phyloP scores from a whole-genome alignment of 2,113 vertebrate species.

The Phalacrocorax aristotelis region DNA sequence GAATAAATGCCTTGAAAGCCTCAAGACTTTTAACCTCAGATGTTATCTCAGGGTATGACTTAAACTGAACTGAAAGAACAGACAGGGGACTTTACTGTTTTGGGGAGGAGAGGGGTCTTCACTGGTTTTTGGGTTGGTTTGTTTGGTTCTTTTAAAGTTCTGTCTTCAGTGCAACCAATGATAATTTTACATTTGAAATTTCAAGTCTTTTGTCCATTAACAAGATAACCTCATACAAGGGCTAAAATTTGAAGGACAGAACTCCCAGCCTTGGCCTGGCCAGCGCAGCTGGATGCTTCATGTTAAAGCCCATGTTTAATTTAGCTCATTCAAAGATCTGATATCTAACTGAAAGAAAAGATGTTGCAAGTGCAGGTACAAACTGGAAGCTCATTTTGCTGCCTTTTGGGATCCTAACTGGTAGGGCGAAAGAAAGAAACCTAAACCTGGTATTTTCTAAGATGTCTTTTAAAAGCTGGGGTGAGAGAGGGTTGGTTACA shows the following conservation, averaged over 20 bases:
- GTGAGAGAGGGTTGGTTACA: not conserved
- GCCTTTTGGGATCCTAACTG: not conserved
- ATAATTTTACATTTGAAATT: not conserved
- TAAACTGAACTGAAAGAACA: not conserved
- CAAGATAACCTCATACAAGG: not conserved
- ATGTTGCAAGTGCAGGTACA: not conserved
- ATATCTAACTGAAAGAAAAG: not conserved
- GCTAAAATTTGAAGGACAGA: not conserved
- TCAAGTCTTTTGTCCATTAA: not conserved
- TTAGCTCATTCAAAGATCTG: not conserved
- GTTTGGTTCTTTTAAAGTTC: not conserved
- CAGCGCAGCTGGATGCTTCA: not conserved
- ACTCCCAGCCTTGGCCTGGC: not conserved
- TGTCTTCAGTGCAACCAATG: not conserved
- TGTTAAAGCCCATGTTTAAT: not conserved
- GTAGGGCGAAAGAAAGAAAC: not conserved
- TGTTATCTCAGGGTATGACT: not conserved
- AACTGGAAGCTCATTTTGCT: not conserved
- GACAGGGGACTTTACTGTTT: not conserved
- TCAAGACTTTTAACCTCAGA: not conserved
- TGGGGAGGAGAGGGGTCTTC: not conserved
- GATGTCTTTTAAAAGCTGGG: not conserved
- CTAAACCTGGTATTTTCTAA: not conserved
- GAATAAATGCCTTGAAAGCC: constrained; percentile 19
- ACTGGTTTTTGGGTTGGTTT: not conserved